Evolutionary conservation across 2,113 vertebrate species (phyloP).

Genomic region (Ascaphus truei): DNA sequence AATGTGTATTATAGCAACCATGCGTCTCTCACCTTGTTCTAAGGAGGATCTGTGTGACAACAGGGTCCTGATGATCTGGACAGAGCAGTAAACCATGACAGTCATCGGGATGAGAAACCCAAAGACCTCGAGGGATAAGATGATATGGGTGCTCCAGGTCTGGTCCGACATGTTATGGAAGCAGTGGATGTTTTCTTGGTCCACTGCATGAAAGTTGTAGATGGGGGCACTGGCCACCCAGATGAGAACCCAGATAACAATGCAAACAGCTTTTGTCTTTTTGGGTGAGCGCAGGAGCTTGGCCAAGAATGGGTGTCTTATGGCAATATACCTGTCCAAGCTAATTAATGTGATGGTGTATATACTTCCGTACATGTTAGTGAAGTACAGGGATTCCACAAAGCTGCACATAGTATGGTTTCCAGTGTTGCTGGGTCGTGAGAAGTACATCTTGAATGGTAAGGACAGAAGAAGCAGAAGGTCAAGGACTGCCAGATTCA

Average conservation of each 20-base stretch:
- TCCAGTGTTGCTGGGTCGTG: background rate
- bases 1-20: conserved; percentile 61
- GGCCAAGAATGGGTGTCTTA: conserved; percentile 67
- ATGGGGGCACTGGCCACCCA: conserved; percentile 53
- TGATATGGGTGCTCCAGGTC: conserved; percentile 60
- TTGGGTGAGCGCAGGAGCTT: conserved; percentile 65
- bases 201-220: conserved; percentile 47
- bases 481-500: conserved; percentile 76
- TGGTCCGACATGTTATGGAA: conserved; percentile 68
- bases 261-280: conserved; percentile 54
- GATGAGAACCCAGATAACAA: conserved; percentile 65
- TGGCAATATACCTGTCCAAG: conserved; percentile 76
- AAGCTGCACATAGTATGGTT: conserved; percentile 58
- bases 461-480: conserved; percentile 76
- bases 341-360: conserved; percentile 82
- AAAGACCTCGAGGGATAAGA: conserved; percentile 70
- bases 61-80: conserved; percentile 62
- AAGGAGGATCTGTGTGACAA: background rate
- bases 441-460: conserved; percentile 70
- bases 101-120: conserved; percentile 77
- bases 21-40: conserved; percentile 4
- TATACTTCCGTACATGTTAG: conserved; percentile 82
- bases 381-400: conserved; percentile 74
- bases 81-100: conserved; percentile 71
- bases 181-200: conserved; percentile 25